A percentile compares a stretch with the other conserved stretches of the same genome.
Conservation (phyloP, 2,113 vertebrate genomes). For the Rhodinocichla rosea region DNA sequence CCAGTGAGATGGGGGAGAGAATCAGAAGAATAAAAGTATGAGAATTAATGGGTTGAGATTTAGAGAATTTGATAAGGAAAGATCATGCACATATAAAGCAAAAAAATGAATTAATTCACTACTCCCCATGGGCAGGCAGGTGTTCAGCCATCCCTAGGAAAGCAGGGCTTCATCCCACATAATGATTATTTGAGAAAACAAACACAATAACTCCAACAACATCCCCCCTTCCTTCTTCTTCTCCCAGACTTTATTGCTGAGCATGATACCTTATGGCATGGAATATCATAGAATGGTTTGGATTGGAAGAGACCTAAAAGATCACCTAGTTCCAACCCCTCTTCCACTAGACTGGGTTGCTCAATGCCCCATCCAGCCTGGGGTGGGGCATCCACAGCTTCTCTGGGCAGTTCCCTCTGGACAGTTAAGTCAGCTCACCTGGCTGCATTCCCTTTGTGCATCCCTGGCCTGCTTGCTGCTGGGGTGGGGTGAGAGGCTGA, state of each 20-base stretch:
- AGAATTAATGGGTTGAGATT: neutral
- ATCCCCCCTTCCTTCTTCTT: neutral
- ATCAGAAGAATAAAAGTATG: neutral
- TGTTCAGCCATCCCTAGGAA: neutral
- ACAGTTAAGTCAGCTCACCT: neutral
- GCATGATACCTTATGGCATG: neutral
- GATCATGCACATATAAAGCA: neutral
- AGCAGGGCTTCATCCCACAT: neutral
- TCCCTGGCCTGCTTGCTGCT: rapidly evolving
- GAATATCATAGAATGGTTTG: neutral
- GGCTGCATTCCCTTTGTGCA: neutral
- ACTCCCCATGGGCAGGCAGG: neutral
- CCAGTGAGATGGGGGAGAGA: neutral
- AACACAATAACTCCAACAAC: rapidly evolving
- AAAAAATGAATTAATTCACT: neutral
- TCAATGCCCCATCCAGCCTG: neutral
- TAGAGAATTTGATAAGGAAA: neutral
- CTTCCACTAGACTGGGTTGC: neutral
- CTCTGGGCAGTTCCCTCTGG: neutral
- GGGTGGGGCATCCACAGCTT: neutral
- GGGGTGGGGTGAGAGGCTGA: neutral
- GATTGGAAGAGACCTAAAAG: neutral
- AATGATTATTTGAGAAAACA: neutral
- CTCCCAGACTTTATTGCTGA: neutral
- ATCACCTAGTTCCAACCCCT: neutral